Base-by-base conservation (phyloP, 2,888 invertebrate genomes). In the Scaptomyza cyrtandrae region DNA sequence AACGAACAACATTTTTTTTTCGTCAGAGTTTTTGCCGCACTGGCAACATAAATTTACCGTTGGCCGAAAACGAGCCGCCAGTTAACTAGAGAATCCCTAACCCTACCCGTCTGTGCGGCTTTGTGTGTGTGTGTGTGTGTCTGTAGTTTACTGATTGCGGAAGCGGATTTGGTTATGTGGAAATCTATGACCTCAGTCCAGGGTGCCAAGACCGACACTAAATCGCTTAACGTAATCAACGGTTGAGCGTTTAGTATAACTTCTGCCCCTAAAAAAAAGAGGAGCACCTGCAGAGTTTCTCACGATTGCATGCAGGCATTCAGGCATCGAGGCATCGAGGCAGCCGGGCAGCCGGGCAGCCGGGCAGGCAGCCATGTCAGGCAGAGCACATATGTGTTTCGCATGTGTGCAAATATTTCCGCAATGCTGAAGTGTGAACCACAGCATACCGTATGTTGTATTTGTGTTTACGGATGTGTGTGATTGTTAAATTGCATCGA, bases 131-230 rank as follows among this genome's bases (percentile, higher is more conserved):
- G 27, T 10, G 10, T 56, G 48, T 45, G 31, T 56, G 56, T 63
- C 77, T 86, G 86, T 72, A 86, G 86, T 85, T 83, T 88, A 88
- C 86, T 88, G 83, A 83, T 83, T 83, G 83, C 83, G 83, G 88
- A 83, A 83, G 83, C 83, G 88, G 83, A 83, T 83, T 83, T 82
- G 83, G 88, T 78, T 82, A 80, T 72, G 78, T 80, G 83, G 71
- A 88, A 84, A 82, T 84, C 87, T 80, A 82, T 75, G 78, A 69
- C 49, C 68, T 61, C 63, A 45, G 37, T 52, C 29, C 33, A 44
- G 62, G 58, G 63, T 60, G 74, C 55, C 49, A 59, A 46, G 64
- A 58, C 61, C 55, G 49, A 58, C 65, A 65, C 82, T 81, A 81
- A 86, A 82, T 84, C 88, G 88, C 83, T 87, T 85, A 85, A 65